Conservation (phyloP, 2,888 invertebrate genomes). For the Chaetogeoica ovagalla region DNA sequence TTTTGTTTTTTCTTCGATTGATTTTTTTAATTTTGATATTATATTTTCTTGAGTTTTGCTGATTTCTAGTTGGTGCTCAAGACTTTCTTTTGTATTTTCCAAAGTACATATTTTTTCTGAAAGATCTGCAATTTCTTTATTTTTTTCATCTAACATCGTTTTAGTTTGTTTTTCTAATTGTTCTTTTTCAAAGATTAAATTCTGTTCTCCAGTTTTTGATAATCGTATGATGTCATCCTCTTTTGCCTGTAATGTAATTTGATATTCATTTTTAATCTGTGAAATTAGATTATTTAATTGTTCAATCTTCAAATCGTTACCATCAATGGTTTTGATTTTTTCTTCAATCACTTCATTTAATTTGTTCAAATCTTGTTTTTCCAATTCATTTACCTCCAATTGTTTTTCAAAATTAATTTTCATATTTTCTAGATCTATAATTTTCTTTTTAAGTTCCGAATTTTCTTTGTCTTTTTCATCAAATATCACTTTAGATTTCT, state of each 20-base stretch:
- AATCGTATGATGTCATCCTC: constrained; percentile 14
- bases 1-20: constrained; percentile 18
- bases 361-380: constrained; percentile 21
- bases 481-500: constrained; percentile 28
- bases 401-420: constrained; percentile 33
- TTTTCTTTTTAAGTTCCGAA: constrained; percentile 12
- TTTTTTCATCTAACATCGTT: constrained; percentile 24
- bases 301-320: constrained; percentile 6
- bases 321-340: constrained; percentile 21
- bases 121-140: constrained; percentile 15
- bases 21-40: constrained; percentile 14
- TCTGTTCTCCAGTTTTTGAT: constrained; percentile 1
- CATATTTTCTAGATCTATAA: constrained; percentile 20
- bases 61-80: constrained; percentile 15
- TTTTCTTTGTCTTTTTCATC: constrained; percentile 43
- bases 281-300: constrained; percentile 24
- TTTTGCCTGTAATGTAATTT: constrained; percentile 1
- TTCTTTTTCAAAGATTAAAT: constrained; percentile 6
- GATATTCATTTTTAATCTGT: constrained; percentile 13
- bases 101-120: constrained; percentile 2
- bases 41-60: constrained; percentile 26
- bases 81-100: background rate
- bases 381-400: constrained; percentile 4
- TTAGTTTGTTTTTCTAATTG: constrained; percentile 10
- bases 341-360: constrained; percentile 31